phyloP scores from a whole-genome alignment of 2,888 invertebrate genomes.

The Eupithecia subumbrata region DNA sequence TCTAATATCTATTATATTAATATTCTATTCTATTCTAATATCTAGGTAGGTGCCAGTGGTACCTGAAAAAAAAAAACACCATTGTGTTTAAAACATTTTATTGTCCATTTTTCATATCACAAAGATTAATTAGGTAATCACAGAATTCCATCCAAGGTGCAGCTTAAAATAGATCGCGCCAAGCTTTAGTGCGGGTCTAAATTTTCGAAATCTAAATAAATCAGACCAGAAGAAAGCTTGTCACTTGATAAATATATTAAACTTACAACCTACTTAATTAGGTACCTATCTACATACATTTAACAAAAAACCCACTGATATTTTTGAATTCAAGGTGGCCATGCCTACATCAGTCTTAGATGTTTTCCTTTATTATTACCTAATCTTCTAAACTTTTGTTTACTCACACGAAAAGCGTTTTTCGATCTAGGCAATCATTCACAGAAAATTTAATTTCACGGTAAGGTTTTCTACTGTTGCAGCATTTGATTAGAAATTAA shows the following conservation, averaged over 20 bases:
- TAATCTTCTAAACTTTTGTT: background rate
- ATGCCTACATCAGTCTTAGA: background rate
- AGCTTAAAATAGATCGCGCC: conserved; percentile 38
- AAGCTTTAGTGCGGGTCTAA: background rate
- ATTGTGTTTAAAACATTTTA: conserved; percentile 50
- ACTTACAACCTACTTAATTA: background rate
- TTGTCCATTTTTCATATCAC: conserved; percentile 57
- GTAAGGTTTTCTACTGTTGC: background rate
- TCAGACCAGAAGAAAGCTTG: background rate
- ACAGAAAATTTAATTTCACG: background rate
- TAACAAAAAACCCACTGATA: background rate
- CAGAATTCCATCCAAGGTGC: conserved; percentile 59
- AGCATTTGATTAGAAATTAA: background rate
- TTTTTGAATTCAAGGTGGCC: background rate
- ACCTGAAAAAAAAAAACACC: conserved; percentile 10
- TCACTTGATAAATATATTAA: background rate
- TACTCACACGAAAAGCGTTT: background rate
- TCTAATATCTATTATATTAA: no score
- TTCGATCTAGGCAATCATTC: background rate
- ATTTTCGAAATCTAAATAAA: background rate
- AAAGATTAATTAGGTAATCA: conserved; percentile 51
- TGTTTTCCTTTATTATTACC: background rate
- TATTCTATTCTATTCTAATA: no score
- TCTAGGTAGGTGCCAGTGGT: no score
- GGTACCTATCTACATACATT: background rate